Conservation (phyloP, 2,888 invertebrate species). For the Lutraria lutraria region DNA sequence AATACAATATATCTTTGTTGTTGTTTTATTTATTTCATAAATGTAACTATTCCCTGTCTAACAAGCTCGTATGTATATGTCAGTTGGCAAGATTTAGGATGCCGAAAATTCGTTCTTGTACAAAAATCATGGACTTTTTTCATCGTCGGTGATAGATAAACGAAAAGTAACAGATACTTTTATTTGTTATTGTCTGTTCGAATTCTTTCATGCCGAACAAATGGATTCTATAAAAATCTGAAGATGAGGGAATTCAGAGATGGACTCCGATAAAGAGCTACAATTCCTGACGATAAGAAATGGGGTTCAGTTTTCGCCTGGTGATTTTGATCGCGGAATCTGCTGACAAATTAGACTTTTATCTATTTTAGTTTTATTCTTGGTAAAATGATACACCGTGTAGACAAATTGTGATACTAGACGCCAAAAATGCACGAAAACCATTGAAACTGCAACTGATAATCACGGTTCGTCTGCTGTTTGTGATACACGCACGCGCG, state of each 20-base stretch:
- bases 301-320: conserved; percentile 38
- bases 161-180: conserved; percentile 48
- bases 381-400: conserved; percentile 59
- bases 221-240: conserved; percentile 42
- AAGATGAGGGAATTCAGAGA: conserved; percentile 8
- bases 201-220: conserved; percentile 45
- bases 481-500: conserved; percentile 63
- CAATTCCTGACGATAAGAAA: conserved; percentile 39
- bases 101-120: not conserved
- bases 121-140: not conserved
- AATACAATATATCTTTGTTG: too few species aligned
- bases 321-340: conserved; percentile 42
- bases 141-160: conserved; percentile 28
- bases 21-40: too few species aligned
- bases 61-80: not conserved
- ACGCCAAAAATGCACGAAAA: conserved; percentile 50
- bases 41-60: too few species aligned
- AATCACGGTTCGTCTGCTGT: conserved; percentile 46
- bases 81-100: not conserved
- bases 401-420: conserved; percentile 50
- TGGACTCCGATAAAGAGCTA: conserved; percentile 29
- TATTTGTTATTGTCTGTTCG: conserved; percentile 52
- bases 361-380: conserved; percentile 54
- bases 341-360: conserved; percentile 60
- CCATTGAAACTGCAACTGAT: conserved; percentile 35